Evolutionary conservation across 2,797 vertebrate genomes (phyloP), one percentile per base, ranked within the genome.

Genomic region (Gambusia yucatana): DNA sequence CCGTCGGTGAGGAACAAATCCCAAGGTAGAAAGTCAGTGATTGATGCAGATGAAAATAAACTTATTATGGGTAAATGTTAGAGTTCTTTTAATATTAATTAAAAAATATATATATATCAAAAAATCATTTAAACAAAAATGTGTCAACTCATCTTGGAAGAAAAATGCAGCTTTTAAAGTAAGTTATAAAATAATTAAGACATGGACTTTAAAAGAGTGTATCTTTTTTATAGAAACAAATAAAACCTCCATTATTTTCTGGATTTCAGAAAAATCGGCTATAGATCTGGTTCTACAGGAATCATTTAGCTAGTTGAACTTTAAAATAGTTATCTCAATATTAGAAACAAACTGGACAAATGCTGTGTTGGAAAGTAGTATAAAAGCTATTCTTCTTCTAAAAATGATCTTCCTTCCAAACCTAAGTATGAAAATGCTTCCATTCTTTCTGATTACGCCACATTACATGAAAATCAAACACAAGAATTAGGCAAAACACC

Each of bases 1-100:
- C 79, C 33, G 61, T 55, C 79, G 81, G 77, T 55, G 79, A 81
- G 76, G 17, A 36, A 82, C 73, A 52, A 52, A 22, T 75, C 77
- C 80, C 82, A 39, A 74, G 28, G 3, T 71, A 85, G 67, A 78
- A 47, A 82, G 72, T 72, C 69, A 74, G 16, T n/a, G 43, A 2
- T 63, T 69, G 50, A 44, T 44, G n/a, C 33, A 22, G 10, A 28
- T 20, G 44, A 67, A 55, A 52, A 63, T 28, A 55, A 73, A 65
- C 63, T 5, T 10, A 13, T 43, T n/a, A 4, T 43, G 10, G 67
- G 39, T 25, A 25, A 67, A 39, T 22, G 17, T 69, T 25, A 9
- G 20, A 25, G 25, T 69, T 22, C 39, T 69, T 69, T 41, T 11
- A 43, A n/a, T 39, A 69, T 43, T 25, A 69, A 41, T 20, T 0